Percentiles rank a stretch among this genome's conserved stretches.
Evolutionary conservation across 2,797 vertebrate species (phyloP).

Genomic region (Argya squamiceps): DNA sequence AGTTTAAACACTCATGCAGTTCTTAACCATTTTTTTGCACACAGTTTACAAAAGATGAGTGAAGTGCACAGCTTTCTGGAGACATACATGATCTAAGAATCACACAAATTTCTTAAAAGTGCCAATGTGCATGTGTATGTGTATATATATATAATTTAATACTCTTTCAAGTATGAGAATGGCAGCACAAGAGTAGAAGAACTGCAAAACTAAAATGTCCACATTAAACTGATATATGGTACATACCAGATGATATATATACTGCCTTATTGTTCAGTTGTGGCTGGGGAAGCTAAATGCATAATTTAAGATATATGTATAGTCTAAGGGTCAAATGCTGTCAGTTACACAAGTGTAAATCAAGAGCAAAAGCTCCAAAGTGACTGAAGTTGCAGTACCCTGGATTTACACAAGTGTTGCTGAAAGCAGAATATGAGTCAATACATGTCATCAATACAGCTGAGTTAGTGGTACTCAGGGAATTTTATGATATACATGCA

Average conservation of each 20-base stretch:
- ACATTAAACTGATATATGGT: slow-evolving; percentile 52
- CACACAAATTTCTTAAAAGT: neutral
- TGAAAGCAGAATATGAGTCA: slow-evolving; percentile 55
- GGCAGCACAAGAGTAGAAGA: slow-evolving; percentile 8
- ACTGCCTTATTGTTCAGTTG: slow-evolving; percentile 55
- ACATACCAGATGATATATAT: slow-evolving; percentile 39
- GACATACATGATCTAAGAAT: neutral
- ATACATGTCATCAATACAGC: slow-evolving; percentile 7
- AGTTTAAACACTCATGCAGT: neutral
- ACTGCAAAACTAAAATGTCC: slow-evolving; percentile 24
- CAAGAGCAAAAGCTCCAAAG: slow-evolving; percentile 48
- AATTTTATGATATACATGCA: slow-evolving; percentile 4
- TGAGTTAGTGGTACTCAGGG: slow-evolving; percentile 43
- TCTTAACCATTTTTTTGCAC: neutral
- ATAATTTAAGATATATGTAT: slow-evolving; percentile 64
- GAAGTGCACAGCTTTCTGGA: neutral
- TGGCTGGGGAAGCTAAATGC: slow-evolving; percentile 37
- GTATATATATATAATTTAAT: neutral
- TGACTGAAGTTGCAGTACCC: slow-evolving; percentile 43
- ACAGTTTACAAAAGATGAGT: neutral
- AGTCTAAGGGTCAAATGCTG: slow-evolving; percentile 64
- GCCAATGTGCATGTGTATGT: rapidly evolving
- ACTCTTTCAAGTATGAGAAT: slow-evolving; percentile 6
- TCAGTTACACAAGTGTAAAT: slow-evolving; percentile 52
- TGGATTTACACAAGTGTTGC: slow-evolving; percentile 55